Base-by-base conservation (phyloP, 1,140 invertebrate species). In the Stratiolaelaps scimitus region DNA sequence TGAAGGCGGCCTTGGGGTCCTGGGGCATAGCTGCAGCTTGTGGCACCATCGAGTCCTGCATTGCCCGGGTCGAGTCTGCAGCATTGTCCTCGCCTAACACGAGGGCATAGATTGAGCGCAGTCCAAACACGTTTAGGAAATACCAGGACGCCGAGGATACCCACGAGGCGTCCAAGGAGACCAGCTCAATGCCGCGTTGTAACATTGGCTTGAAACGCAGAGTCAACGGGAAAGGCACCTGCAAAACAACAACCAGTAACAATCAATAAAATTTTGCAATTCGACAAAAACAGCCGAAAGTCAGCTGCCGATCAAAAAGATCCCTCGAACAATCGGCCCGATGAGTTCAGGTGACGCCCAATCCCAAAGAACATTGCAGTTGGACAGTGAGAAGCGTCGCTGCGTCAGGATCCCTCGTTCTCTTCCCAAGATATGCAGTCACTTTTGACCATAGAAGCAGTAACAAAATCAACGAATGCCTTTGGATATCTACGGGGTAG, bases 61-160 rank as follows among this genome's bases (percentile, higher is more conserved):
- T 88, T n/a, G 91, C 83, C 72, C 89, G 84, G 0, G 91, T 91
- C 72, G 95, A 91, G 78, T 98, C 93, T 5, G 94, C 93, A 72
- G 92, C 84, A 66, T 71, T 83, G 68, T 56, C 71, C 79, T 97
- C 93, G 53, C 96, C 96, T 19, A 99, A 80, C 17, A 99, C 95
- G 23, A 99, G 79, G 1, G 91, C 88, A 75, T 99, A 99, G 74
- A 99, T 97, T 67, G 92, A 96, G 60, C 96, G 81, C 23, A 99
- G 79, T 56, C 96, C 96, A 81, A 99, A 99, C 0, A 99, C 92
- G 78, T 99, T 99, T 0, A 99, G 82, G 75, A 99, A 98, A 79
- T 99, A 99, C 96, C 96, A 99, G 0, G 94, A 98, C 5, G 93
- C 95, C 0, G 93, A 98, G 0, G 94, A 98, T 0, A 99, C 96